Evolutionary conservation across 2,113 vertebrate species (phyloP).

Genomic region (Acinonyx jubatus): DNA sequence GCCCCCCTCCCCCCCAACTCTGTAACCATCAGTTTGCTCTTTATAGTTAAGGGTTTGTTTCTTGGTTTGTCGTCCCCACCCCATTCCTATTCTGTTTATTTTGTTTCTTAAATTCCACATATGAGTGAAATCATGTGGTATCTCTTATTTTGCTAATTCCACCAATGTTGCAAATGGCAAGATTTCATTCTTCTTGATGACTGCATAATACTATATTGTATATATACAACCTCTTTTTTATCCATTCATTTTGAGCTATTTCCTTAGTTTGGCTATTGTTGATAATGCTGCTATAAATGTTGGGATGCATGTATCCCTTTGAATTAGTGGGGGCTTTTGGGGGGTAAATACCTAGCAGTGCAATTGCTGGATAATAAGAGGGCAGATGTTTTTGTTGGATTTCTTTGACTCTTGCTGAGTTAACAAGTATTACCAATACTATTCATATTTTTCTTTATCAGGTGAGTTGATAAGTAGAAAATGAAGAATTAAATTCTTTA

Average conservation of each 20-base stretch:
- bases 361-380: not conserved
- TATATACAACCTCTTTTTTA: not conserved
- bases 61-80: not conserved
- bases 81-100: not conserved
- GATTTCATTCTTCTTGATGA: not conserved
- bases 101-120: not conserved
- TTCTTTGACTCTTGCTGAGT: not conserved
- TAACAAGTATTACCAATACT: not conserved
- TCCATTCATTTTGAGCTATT: not conserved
- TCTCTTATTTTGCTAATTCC: not conserved
- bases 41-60: not conserved
- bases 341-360: not conserved
- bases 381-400: not conserved
- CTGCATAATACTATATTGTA: not conserved
- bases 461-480: not conserved
- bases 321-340: not conserved
- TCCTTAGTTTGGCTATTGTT: not conserved
- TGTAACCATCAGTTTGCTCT: not conserved
- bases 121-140: not conserved
- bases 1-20: accelerated
- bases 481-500: not conserved
- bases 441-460: not conserved
- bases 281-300: not conserved
- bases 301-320: not conserved
- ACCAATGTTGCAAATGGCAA: not conserved